Evolutionary conservation across 2,797 vertebrate genomes (phyloP).

Genomic region (Crypturellus tataupa): DNA sequence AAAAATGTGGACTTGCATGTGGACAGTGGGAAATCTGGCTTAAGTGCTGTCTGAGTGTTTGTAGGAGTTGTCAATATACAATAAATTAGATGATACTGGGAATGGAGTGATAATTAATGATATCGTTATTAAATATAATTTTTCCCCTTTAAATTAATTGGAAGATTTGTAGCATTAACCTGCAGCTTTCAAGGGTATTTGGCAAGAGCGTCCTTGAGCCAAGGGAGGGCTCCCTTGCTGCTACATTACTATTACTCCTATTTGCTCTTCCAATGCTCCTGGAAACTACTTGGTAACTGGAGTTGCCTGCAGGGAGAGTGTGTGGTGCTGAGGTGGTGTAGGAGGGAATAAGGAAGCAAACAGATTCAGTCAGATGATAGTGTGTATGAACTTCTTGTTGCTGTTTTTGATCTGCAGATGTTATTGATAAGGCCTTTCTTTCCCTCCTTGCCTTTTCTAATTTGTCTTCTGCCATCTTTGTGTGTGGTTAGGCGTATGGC

Average conservation of each 20-base stretch:
- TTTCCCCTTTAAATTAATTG: not conserved
- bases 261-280: not conserved
- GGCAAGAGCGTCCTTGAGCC: not conserved
- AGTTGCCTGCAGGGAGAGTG: not conserved
- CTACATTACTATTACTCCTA: not conserved
- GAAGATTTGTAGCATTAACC: not conserved
- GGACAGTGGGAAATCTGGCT: not conserved
- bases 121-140: not conserved
- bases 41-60: not conserved
- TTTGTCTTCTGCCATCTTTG: not conserved
- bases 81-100: not conserved
- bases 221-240: not conserved
- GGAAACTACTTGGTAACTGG: not conserved
- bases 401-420: not conserved
- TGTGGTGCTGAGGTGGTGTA: not conserved
- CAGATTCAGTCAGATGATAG: not conserved
- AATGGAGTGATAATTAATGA: not conserved
- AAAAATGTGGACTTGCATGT: not conserved
- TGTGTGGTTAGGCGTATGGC: not conserved
- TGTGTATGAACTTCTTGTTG: not conserved
- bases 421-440: not conserved
- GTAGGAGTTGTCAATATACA: not conserved
- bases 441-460: not conserved
- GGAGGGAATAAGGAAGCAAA: not conserved
- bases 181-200: not conserved